Conservation (phyloP, 2,113 vertebrate genomes). For the Ia io region DNA sequence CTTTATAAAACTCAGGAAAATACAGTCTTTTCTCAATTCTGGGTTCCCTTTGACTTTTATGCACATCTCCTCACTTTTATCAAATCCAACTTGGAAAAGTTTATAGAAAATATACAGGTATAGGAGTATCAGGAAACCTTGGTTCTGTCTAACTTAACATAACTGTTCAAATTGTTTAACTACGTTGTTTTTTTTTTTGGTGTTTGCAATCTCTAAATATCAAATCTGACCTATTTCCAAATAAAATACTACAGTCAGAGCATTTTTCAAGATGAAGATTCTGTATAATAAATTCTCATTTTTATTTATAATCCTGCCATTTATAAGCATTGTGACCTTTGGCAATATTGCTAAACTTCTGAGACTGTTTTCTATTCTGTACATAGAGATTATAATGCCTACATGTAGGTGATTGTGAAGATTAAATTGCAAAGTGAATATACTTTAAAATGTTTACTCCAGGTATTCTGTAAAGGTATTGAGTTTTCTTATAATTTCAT, state of each 20-base stretch:
- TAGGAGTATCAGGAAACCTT: background rate
- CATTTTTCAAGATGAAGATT: conserved; percentile 34
- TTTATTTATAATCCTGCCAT: background rate
- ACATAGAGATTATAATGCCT: conserved; percentile 16
- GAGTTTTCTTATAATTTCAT: conserved; percentile 35
- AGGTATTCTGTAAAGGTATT: background rate
- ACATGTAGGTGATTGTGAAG: conserved; percentile 2
- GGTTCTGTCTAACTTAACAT: background rate
- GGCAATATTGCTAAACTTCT: conserved; percentile 31
- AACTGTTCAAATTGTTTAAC: background rate
- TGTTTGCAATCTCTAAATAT: conserved; percentile 19
- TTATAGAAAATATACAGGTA: background rate
- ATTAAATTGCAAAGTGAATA: conserved; percentile 23
- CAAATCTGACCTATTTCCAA: conserved; percentile 21
- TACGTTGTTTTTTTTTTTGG: background rate
- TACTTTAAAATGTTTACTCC: conserved; percentile 7
- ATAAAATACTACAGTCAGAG: background rate
- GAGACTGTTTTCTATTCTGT: conserved; percentile 2
- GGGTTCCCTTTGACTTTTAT: background rate
- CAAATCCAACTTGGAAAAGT: background rate
- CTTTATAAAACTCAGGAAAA: background rate
- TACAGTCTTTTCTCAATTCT: background rate
- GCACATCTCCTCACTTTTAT: background rate
- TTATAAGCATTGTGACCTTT: background rate
- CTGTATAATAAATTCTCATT: conserved; percentile 6